Conservation (phyloP, 2,797 vertebrate genomes). For the Lophotriccus pileatus region DNA sequence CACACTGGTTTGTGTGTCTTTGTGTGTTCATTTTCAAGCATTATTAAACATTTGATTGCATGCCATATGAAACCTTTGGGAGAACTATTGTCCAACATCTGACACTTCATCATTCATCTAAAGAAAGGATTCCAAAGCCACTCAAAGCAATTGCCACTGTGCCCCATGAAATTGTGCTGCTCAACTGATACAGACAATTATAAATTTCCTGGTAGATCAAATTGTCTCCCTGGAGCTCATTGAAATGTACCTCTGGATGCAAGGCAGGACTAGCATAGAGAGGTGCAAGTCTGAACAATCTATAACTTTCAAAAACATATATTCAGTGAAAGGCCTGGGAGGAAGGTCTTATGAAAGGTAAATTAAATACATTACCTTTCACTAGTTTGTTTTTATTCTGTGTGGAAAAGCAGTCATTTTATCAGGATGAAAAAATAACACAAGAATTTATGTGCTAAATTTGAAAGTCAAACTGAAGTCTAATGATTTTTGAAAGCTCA, state of each 20-base stretch:
- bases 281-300: neutral
- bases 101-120: neutral
- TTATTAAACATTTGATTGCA: neutral
- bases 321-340: neutral
- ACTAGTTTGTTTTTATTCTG: neutral
- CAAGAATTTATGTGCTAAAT: neutral
- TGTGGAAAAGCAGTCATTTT: neutral
- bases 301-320: neutral
- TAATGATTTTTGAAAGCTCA: neutral
- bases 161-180: neutral
- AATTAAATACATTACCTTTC: neutral
- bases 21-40: neutral
- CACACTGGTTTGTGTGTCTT: neutral
- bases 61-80: neutral
- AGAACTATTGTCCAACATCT: neutral
- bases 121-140: neutral
- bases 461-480: neutral
- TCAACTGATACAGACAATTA: neutral
- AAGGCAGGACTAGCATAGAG: neutral
- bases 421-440: neutral
- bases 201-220: neutral
- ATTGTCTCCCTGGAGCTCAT: neutral
- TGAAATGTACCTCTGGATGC: neutral
- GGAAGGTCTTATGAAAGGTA: neutral
- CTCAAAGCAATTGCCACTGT: neutral